Conservation (phyloP, 2,113 vertebrate species). For the Leptobrachium ailaonicum region DNA sequence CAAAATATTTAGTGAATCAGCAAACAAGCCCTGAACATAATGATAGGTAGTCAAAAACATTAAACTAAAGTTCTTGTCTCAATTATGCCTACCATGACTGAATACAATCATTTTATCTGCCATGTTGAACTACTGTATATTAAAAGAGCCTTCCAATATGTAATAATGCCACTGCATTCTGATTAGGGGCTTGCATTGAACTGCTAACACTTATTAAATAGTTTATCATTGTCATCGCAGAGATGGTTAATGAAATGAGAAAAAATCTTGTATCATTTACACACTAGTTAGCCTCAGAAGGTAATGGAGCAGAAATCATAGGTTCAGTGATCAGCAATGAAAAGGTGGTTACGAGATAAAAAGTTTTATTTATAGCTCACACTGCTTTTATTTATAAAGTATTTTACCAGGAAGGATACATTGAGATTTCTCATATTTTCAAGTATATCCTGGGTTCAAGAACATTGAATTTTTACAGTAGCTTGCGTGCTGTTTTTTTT, state of each 20-base stretch:
- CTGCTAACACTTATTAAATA: conserved; percentile 38
- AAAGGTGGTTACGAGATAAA: conserved; percentile 51
- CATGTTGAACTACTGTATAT: neutral
- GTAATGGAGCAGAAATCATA: conserved; percentile 43
- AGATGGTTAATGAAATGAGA: conserved; percentile 54
- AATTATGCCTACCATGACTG: neutral
- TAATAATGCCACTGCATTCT: neutral
- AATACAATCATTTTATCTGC: neutral
- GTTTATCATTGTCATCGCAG: conserved; percentile 50
- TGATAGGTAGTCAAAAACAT: no score
- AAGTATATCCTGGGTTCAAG: no score
- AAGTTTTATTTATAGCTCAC: conserved; percentile 26
- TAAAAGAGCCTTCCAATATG: neutral
- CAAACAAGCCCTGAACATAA: no score
- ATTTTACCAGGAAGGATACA: no score
- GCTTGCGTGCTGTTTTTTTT: no score
- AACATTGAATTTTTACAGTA: no score
- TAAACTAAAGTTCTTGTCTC: no score
- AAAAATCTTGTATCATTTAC: conserved; percentile 56
- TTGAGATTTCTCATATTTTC: no score
- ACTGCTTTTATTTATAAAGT: no score
- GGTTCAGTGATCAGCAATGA: conserved; percentile 30
- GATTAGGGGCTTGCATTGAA: conserved; percentile 11
- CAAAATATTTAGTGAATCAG: no score
- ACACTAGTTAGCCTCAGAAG: conserved; percentile 41